phyloP scores from a whole-genome alignment of 2,797 vertebrate genomes.

The Capromys pilorides region DNA sequence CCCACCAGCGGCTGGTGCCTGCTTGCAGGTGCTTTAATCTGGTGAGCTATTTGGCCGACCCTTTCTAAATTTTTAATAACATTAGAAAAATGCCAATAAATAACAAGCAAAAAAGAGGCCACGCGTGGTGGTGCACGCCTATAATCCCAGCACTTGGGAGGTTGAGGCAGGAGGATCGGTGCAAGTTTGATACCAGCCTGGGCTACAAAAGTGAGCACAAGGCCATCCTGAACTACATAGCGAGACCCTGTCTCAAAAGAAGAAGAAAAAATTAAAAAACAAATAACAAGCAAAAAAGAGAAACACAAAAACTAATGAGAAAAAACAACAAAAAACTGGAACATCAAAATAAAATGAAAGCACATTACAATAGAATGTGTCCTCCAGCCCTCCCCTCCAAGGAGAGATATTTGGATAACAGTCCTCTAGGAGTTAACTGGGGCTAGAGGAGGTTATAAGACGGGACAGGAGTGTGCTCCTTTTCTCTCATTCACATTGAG shows the following conservation, averaged over 20 bases:
- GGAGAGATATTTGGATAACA: not conserved
- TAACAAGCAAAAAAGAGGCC: not conserved
- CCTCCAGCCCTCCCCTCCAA: not conserved
- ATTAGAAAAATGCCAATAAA: slow-evolving; percentile 46
- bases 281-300: not conserved
- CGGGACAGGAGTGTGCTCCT: not conserved
- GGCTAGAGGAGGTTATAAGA: not conserved
- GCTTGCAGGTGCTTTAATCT: no score
- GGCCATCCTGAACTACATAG: no score
- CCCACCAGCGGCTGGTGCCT: no score
- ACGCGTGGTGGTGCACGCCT: no score
- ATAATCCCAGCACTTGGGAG: no score
- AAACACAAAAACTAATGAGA: slow-evolving; percentile 41
- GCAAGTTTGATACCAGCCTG: no score
- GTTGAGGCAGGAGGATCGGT: no score
- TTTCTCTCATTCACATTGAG: not conserved
- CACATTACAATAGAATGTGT: not conserved
- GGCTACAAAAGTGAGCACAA: no score
- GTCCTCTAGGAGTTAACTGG: not conserved
- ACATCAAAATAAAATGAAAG: not conserved
- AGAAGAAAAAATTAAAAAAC: no score
- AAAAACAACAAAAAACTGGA: not conserved
- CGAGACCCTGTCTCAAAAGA: no score
- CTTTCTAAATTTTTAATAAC: slow-evolving; percentile 51
- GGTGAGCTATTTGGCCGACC: no score